Evolutionary conservation across 2,888 invertebrate species (phyloP).

Genomic region (Cremastinae sp.): DNA sequence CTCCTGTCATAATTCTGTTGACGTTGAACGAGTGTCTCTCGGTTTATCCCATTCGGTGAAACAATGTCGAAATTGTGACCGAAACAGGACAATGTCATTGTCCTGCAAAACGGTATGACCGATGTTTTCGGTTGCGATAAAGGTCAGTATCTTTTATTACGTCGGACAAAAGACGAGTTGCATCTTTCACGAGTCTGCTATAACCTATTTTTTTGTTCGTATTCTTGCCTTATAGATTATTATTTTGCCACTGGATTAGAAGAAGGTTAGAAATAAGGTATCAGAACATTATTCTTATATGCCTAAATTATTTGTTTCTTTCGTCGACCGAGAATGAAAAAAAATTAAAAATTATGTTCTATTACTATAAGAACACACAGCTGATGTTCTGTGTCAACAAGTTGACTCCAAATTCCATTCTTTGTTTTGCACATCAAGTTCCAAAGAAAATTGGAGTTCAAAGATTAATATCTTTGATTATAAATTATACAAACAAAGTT

Average conservation of each 20-base stretch:
- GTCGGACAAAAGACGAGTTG: constrained; percentile 35
- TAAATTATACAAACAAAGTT: no score
- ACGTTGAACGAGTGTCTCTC: constrained; percentile 14
- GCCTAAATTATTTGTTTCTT: neutral
- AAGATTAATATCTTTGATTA: no score
- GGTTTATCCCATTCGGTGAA: neutral
- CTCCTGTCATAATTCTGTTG: constrained; percentile 57
- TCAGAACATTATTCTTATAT: neutral
- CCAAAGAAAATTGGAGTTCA: no score
- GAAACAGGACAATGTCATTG: constrained; percentile 50
- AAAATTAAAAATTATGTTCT: no score
- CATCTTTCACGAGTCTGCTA: constrained; percentile 44
- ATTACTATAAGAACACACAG: neutral
- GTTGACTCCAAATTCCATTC: constrained; percentile 1
- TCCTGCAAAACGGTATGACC: constrained; percentile 62
- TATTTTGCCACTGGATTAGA: constrained; percentile 4
- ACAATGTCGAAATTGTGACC: constrained; percentile 38
- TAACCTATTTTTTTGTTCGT: constrained; percentile 56
- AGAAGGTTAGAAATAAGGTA: neutral
- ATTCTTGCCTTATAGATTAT: constrained; percentile 9
- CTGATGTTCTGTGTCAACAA: neutral
- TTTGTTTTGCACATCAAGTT: neutral
- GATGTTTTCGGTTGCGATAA: constrained; percentile 68
- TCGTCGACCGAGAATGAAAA: no score
- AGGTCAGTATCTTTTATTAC: constrained; percentile 63